Conservation (phyloP, 64 coral and sea anemone species). For the Stichodactyla helianthus region DNA sequence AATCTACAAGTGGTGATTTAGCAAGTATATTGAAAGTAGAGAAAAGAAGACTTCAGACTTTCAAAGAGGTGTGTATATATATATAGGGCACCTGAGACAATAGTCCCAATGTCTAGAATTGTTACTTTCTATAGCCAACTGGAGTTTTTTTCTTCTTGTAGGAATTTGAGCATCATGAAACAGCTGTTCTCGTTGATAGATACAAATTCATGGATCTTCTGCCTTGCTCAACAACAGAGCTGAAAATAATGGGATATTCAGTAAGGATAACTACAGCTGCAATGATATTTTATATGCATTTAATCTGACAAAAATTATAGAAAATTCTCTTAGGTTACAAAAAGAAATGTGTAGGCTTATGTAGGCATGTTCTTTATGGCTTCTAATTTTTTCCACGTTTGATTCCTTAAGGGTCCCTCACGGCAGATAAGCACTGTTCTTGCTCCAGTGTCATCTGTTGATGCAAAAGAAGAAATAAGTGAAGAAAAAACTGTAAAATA, state of each 20-base stretch:
- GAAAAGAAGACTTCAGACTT: constrained; percentile 87
- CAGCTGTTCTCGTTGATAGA: constrained; percentile 83
- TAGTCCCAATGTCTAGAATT: too few species aligned
- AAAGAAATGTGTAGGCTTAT: too few species aligned
- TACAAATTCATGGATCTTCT: constrained; percentile 91
- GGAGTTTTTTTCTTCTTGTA: neutral
- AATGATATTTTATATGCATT: too few species aligned
- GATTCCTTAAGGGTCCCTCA: neutral
- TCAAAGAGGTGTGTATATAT: constrained; percentile 65
- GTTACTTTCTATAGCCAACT: neutral
- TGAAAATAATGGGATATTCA: constrained; percentile 94
- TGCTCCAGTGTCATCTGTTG: neutral
- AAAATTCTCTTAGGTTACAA: too few species aligned
- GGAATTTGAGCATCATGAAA: constrained; percentile 87
- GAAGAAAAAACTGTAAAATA: constrained; percentile 72
- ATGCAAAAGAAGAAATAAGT: constrained; percentile 42
- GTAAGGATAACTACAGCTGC: constrained; percentile 35
- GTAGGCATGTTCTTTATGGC: too few species aligned
- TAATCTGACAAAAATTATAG: too few species aligned
- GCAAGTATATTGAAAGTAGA: constrained; percentile 92
- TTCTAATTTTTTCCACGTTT: neutral
- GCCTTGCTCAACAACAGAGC: constrained; percentile 73
- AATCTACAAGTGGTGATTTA: constrained; percentile 86
- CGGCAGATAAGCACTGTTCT: neutral
- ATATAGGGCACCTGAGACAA: neutral